A percentile compares a stretch with the other conserved stretches of the same genome.
Conservation (phyloP, 2,797 vertebrate genomes). For the Morus bassanus region DNA sequence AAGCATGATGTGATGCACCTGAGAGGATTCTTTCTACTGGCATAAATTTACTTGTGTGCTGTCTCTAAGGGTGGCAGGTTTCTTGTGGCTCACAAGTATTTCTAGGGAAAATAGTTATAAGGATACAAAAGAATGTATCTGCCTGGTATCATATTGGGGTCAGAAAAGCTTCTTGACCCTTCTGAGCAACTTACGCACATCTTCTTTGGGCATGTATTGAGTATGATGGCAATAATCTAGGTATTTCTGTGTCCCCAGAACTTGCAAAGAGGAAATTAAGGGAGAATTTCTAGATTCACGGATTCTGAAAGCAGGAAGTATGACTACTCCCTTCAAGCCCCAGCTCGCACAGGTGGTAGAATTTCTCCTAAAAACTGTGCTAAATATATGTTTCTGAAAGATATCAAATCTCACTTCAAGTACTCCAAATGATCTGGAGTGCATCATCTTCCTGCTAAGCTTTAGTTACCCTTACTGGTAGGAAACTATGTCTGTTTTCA, state of each 20-base stretch:
- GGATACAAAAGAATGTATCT: neutral
- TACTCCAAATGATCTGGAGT: neutral
- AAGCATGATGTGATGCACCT: neutral
- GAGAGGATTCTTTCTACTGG: neutral
- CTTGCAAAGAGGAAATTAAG: neutral
- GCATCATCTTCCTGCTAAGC: neutral
- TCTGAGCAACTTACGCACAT: rapidly evolving
- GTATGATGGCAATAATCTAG: neutral
- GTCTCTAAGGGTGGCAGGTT: neutral
- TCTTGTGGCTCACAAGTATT: neutral
- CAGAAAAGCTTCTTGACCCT: neutral
- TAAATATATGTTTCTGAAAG: neutral
- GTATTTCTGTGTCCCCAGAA: neutral
- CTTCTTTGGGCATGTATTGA: neutral
- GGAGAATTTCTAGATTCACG: neutral
- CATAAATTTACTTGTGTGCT: neutral
- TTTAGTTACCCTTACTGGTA: neutral
- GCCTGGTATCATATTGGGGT: rapidly evolving
- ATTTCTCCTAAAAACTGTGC: neutral
- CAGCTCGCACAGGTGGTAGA: neutral
- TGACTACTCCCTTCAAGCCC: neutral
- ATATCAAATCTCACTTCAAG: neutral
- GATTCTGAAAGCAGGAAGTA: neutral
- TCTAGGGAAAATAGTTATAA: neutral
- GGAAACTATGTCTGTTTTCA: neutral